Evolutionary conservation across 1,140 invertebrate species (phyloP).

Genomic region (Colletes gigas): DNA sequence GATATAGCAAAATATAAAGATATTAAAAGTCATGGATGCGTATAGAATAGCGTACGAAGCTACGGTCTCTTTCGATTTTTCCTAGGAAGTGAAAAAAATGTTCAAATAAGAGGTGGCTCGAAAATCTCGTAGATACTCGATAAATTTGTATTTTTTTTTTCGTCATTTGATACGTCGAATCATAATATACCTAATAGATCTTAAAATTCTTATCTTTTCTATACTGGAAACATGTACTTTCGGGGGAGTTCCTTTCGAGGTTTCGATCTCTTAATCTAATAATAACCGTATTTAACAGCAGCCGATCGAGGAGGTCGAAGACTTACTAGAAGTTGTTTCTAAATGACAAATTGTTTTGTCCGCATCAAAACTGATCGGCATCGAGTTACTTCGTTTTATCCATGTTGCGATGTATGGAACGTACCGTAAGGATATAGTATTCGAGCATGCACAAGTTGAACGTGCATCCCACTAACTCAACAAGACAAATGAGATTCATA

Average conservation of each 20-base stretch:
- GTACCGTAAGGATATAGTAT: conserved; percentile 70
- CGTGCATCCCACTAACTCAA: conserved; percentile 68
- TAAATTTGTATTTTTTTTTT: too few relatives aligned
- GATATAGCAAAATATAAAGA: conserved; percentile 71
- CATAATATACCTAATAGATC: too few relatives aligned
- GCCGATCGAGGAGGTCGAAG: too few relatives aligned
- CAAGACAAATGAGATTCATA: conserved; percentile 63
- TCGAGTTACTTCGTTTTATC: conserved; percentile 1
- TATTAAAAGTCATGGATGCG: conserved; percentile 64
- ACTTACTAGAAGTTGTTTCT: too few relatives aligned
- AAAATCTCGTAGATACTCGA: background rate
- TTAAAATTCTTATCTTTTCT: too few relatives aligned
- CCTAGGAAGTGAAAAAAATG: conserved; percentile 37
- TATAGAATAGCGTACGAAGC: conserved; percentile 60
- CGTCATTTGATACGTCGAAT: too few relatives aligned
- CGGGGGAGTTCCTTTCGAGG: too few relatives aligned
- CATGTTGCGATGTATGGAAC: conserved; percentile 29
- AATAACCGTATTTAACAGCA: too few relatives aligned
- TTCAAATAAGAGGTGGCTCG: background rate
- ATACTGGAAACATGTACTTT: too few relatives aligned
- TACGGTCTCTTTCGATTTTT: conserved; percentile 52
- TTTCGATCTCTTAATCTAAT: background rate
- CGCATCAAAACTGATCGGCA: background rate
- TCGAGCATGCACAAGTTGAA: conserved; percentile 68
- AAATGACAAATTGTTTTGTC: too few relatives aligned